Conservation (phyloP, 1,140 invertebrate genomes). For the Diuraphis noxia region DNA sequence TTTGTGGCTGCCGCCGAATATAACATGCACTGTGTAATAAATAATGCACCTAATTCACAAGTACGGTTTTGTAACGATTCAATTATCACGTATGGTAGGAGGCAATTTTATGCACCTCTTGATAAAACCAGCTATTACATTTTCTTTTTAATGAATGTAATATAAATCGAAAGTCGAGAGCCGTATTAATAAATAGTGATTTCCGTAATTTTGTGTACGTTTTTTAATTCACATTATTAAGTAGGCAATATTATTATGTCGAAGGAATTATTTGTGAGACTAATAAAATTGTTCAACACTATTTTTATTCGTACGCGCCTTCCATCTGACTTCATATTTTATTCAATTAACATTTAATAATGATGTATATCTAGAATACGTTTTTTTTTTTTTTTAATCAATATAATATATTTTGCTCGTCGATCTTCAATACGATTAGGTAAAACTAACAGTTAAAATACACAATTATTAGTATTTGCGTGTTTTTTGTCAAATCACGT, state of each 20-base stretch:
- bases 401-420: background rate
- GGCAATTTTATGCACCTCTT: too few relatives aligned
- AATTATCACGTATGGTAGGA: too few relatives aligned
- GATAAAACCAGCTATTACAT: too few relatives aligned
- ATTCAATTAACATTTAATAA: too few relatives aligned
- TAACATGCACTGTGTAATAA: background rate
- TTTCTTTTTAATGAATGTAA: too few relatives aligned
- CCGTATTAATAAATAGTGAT: background rate
- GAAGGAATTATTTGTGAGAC: background rate
- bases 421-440: background rate
- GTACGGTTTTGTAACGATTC: too few relatives aligned
- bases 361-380: background rate
- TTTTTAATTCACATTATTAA: background rate
- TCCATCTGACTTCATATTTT: background rate
- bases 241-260: background rate
- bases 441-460: background rate
- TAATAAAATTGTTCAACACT: background rate
- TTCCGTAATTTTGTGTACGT: background rate
- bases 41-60: too few relatives aligned
- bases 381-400: background rate
- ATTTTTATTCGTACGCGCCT: background rate
- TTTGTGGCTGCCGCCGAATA: background rate
- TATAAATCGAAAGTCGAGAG: too few relatives aligned
- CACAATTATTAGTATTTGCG: background rate
- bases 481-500: background rate